A percentile compares a stretch with the other conserved stretches of the same genome.
Conservation (phyloP, 2,113 vertebrate species). For the Myotis yumanensis region DNA sequence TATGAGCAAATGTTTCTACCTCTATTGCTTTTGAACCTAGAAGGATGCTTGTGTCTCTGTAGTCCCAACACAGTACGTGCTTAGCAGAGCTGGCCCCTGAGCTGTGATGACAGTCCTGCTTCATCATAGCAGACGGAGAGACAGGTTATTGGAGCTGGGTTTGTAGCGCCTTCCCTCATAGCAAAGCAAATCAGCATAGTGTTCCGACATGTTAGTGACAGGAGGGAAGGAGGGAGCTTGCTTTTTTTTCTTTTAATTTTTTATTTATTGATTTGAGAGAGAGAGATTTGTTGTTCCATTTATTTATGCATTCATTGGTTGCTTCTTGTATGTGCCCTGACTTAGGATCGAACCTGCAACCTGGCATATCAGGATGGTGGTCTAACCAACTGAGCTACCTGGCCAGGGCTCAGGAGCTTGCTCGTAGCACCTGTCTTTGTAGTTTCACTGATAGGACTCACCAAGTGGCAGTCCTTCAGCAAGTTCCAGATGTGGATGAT, state of each 20-base stretch:
- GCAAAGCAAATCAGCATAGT: neutral
- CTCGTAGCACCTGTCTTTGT: conserved; percentile 4
- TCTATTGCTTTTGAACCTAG: neutral
- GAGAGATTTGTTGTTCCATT: too few species aligned
- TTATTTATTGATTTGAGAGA: too few species aligned
- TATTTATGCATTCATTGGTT: too few species aligned
- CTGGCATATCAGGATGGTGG: too few species aligned
- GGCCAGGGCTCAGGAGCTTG: neutral
- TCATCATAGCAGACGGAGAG: neutral
- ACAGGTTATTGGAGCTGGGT: neutral
- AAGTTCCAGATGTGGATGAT: neutral
- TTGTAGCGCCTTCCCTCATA: neutral
- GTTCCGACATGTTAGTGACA: rapidly evolving
- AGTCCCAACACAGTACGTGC: rapidly evolving
- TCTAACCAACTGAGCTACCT: too few species aligned
- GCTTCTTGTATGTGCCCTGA: too few species aligned
- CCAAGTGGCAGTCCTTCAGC: neutral
- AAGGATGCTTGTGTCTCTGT: neutral
- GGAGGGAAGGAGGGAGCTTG: neutral
- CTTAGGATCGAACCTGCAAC: too few species aligned
- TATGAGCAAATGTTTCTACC: neutral
- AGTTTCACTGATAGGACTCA: neutral
- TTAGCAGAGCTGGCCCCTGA: neutral
- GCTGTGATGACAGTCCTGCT: neutral
- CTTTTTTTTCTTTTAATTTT: neutral